These are phyloP conservation scores for Dendrocopos noguchii DNA, from an alignment of 2,113 vertebrate genomes.

Conservation along the genomic window DNA sequence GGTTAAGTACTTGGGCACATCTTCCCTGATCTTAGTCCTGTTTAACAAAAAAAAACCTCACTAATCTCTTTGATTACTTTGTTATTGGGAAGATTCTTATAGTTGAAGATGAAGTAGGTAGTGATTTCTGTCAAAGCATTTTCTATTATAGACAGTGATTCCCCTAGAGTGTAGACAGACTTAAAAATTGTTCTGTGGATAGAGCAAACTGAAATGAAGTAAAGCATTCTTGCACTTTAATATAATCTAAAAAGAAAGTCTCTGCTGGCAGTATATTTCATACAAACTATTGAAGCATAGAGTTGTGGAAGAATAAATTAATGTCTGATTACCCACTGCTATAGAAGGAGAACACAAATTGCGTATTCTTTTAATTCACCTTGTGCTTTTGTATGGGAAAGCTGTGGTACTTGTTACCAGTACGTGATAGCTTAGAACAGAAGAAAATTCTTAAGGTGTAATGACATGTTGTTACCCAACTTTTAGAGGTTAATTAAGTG, in stretches of 20 bases:
- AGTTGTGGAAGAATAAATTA: slow-evolving; percentile 10
- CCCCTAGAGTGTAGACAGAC: neutral
- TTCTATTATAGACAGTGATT: neutral
- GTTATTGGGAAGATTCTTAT: neutral
- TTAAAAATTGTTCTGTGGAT: neutral
- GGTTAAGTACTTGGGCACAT: neutral
- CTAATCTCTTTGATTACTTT: neutral
- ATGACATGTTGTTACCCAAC: neutral
- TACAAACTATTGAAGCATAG: neutral
- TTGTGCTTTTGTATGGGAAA: neutral
- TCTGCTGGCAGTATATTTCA: neutral
- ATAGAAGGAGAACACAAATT: neutral
- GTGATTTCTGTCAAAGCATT: neutral
- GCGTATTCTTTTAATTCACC: neutral
- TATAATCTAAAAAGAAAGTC: neutral
- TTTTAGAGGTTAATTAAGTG: neutral
- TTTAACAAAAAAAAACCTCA: neutral
- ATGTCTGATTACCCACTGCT: slow-evolving; percentile 4
- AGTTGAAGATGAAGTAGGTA: neutral
- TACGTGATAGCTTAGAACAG: neutral
- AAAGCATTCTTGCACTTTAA: neutral
- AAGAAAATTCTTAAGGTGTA: neutral
- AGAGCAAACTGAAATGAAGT: neutral
- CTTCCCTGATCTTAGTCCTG: neutral
- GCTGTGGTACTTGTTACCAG: neutral